Base-by-base conservation (phyloP, 2,888 invertebrate species). In the Tetheella fluctuosa region DNA sequence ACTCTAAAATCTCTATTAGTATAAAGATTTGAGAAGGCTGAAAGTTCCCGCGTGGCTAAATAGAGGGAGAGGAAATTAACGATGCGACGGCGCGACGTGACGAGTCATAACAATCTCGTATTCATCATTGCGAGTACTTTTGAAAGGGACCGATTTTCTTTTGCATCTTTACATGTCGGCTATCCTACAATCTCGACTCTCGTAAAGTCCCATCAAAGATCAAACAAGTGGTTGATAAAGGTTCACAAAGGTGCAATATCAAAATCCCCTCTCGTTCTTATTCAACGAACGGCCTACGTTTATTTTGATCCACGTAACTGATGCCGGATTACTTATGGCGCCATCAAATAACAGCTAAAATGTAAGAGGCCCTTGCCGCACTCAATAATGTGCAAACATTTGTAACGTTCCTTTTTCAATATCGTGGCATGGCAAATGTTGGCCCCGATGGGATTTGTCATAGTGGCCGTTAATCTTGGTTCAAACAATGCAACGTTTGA, bases 291-390 rank as follows among this genome's bases (percentile, higher is more conserved):
- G 34, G 3, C 34, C 34, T 13, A 34, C 34, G 1, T 13, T 10
- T 20, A 48, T 48, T 48, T 48, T 20, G 48, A 48, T 20, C 20
- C 20, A 7, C 20, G 48, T 8, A 10, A 20, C 48, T 20, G 48
- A 48, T 8, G 48, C 48, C 48, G 48, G 48, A 48, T 48, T 48
- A 48, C 48, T 48, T 48, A 48, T 48, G 17, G 48, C 48, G 17
- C 48, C 48, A 48, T 48, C 20, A 48, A 48, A 48, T 48, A 48
- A 48, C 48, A 20, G 48, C 48, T 48, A 48, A 48, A 48, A 48
- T 1, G 48, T 48, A 48, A 20, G 48, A n/a, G 48, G 48, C 48
- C 39, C 48, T 48, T 48, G 10, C 42, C 48, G 48, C 10, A 48
- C 1, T 20, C 2, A 48, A n/a, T 48, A 48, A 48, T 48, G 48